phyloP scores from a whole-genome alignment of 2,888 invertebrate species.

The Dione vanillae region DNA sequence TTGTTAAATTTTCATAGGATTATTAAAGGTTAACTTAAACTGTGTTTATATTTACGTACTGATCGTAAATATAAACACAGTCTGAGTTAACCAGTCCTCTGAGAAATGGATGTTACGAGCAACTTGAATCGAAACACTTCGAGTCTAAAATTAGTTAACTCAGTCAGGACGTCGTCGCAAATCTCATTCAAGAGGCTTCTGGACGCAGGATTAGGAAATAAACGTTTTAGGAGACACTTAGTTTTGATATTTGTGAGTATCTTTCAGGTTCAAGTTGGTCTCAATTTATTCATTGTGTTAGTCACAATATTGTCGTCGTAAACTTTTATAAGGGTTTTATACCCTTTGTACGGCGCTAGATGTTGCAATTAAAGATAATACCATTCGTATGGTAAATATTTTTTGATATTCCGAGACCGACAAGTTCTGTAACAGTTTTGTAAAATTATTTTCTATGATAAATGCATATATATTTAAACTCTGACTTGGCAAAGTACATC shows the following conservation, averaged over 20 bases:
- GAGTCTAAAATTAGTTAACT: conserved; percentile 31
- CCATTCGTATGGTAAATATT: background rate
- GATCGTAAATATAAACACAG: too few relatives aligned
- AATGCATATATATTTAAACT: too few relatives aligned
- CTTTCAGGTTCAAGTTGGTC: conserved; percentile 18
- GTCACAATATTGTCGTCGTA: conserved; percentile 24
- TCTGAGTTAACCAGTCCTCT: conserved; percentile 23
- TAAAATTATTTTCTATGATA: too few relatives aligned
- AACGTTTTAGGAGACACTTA: conserved; percentile 33
- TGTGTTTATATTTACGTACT: conserved; percentile 21
- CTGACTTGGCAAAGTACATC: too few relatives aligned
- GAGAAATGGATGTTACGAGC: conserved; percentile 26
- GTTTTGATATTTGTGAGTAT: conserved; percentile 24
- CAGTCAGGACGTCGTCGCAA: conserved; percentile 23
- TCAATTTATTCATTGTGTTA: conserved; percentile 18
- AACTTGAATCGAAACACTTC: conserved; percentile 30
- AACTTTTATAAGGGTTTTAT: conserved; percentile 20
- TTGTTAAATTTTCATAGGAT: background rate
- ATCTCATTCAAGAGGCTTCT: conserved; percentile 37
- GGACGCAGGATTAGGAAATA: conserved; percentile 27
- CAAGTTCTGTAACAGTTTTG: too few relatives aligned
- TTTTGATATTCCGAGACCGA: background rate
- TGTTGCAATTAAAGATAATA: background rate
- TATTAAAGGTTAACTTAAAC: background rate
- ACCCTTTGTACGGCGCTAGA: background rate